Base-by-base conservation (phyloP, 2,797 vertebrate genomes). In the Salarias fasciatus region DNA sequence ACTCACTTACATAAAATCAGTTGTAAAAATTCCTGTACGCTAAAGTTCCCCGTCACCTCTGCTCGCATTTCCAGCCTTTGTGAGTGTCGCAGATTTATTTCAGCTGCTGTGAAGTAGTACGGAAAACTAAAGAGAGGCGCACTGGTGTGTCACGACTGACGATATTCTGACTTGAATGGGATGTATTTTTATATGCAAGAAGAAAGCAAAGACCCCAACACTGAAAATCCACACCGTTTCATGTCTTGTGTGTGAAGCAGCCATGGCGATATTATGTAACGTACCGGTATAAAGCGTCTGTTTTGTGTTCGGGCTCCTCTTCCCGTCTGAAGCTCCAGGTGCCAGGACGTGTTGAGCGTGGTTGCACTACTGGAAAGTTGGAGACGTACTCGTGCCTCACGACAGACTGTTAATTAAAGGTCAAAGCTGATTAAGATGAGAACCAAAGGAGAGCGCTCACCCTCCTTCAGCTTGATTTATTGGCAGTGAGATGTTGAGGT, bases 151-250 rank as follows among this genome's bases (percentile, higher is more conserved):
- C n/a, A 29, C 1, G 52, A 51, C 11, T 3, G 31, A 31, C 5
- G 30, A 53, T 64, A 47, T 75, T 80, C 78, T 72, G 66, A 73
- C 65, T 56, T 30, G 55, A 61, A 74, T 14, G 5, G 47, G 53
- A 62, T 77, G 82, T 86, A 88, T 87, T 91, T 89, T 87, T 87
- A 72, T 89, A 88, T 45, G 69, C 28, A 29, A 33, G 66, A 62
- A 58, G 28, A 57, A 58, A 12, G 36, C 50, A 64, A 37, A 53
- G 4, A 38, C 18, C 18, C 18, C 18, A 24, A 24, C 18, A 24
- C 18, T 24, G 18, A 50, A 40, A 14, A 60, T 61, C 59, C 36
- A 10, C 62, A 49, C 4, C 51, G 6, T 36, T 60, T 42, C 47
- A 69, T 65, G 75, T 63, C 76, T 74, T 64, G 11, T 58, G 38